These are phyloP conservation scores for Hystrix cristata DNA, from an alignment of 2,113 vertebrate genomes.

Conservation along the genomic window DNA sequence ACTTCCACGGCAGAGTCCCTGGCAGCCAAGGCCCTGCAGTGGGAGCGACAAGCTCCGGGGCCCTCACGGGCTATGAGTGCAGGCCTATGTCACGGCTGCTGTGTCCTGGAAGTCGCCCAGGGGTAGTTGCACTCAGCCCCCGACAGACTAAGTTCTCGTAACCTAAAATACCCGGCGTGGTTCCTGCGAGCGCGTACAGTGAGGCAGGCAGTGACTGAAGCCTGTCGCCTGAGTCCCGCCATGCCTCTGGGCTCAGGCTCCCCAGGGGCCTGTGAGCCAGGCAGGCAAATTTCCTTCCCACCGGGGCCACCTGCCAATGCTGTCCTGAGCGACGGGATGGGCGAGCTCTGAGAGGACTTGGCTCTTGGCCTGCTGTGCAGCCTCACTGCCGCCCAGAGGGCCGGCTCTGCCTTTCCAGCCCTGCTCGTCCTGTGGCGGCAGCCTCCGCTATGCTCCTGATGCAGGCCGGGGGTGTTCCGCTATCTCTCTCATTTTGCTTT, in stretches of 20 bases:
- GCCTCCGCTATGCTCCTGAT: background rate
- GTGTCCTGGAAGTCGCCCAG: background rate
- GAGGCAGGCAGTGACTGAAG: too few relatives aligned
- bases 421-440: background rate
- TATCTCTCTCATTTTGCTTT: background rate
- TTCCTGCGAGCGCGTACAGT: background rate
- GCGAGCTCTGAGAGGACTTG: background rate
- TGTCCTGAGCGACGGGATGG: background rate
- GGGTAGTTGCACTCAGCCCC: too few relatives aligned
- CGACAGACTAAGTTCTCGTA: background rate
- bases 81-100: background rate
- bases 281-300: too few relatives aligned
- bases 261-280: background rate
- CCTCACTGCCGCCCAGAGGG: background rate
- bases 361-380: background rate
- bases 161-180: background rate
- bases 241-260: background rate
- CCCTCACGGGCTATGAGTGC: too few relatives aligned
- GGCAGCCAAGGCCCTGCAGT: background rate
- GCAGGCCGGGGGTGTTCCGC: background rate
- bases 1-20: background rate
- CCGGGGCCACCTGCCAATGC: background rate
- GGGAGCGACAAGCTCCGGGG: too few relatives aligned
- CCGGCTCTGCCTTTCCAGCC: accelerated
- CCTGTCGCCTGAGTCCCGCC: background rate